Percentiles rank a stretch among this genome's conserved stretches.
phyloP scores from a whole-genome alignment of 1,140 invertebrate genomes.

The Drosophila paulistorum region DNA sequence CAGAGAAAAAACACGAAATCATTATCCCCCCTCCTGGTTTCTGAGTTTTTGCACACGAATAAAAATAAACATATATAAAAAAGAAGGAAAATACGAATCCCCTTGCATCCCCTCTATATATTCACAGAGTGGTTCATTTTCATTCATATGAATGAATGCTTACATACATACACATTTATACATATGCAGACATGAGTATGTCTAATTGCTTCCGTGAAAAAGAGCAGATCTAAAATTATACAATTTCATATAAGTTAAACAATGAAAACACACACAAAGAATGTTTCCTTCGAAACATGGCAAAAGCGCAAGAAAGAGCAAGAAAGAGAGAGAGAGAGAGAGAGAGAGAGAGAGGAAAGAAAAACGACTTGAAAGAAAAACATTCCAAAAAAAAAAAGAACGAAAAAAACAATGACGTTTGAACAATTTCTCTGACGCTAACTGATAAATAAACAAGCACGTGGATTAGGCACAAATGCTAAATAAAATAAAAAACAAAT shows the following conservation, averaged over 20 bases:
- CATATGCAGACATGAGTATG: conserved; percentile 22
- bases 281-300: conserved; percentile 17
- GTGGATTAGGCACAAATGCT: conserved; percentile 60
- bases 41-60: conserved; percentile 26
- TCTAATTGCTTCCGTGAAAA: conserved; percentile 75
- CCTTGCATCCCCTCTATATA: not conserved
- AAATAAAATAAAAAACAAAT: conserved; percentile 58
- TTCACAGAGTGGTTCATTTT: conserved; percentile 26
- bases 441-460: conserved; percentile 67
- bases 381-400: conserved; percentile 11
- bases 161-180: not conserved
- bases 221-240: conserved; percentile 49
- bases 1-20: conserved; percentile 19
- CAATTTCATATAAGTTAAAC: conserved; percentile 40
- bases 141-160: conserved; percentile 45
- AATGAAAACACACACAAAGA: conserved; percentile 25
- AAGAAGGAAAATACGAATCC: conserved; percentile 35
- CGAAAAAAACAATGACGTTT: conserved; percentile 33
- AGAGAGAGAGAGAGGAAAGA: not conserved
- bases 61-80: not conserved
- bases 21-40: conserved; percentile 13
- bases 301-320: conserved; percentile 20
- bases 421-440: conserved; percentile 11
- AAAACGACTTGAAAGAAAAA: conserved; percentile 1
- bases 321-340: conserved; percentile 1